Conservation (phyloP, 2,797 vertebrate genomes). For the Loriculus beryllinus region DNA sequence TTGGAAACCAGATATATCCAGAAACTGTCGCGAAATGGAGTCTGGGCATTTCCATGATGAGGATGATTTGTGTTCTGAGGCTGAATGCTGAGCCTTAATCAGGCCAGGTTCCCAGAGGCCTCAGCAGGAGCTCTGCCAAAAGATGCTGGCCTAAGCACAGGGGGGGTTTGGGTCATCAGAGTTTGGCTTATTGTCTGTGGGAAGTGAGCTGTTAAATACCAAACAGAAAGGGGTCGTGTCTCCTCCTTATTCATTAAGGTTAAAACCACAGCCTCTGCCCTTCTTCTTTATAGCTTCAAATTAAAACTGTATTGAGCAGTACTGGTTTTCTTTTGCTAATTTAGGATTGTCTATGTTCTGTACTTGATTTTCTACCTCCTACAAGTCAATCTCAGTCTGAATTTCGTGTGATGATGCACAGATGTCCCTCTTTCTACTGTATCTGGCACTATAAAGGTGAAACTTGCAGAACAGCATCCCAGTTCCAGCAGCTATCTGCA, state of each 20-base stretch:
- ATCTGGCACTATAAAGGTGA: neutral
- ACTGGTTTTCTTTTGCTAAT: neutral
- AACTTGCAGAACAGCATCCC: neutral
- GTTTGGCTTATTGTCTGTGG: conserved; percentile 52
- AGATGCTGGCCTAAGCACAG: conserved; percentile 58
- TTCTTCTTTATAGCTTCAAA: conserved; percentile 2
- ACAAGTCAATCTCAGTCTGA: neutral
- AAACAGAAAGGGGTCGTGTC: conserved; percentile 59
- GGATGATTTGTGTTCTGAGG: conserved; percentile 34
- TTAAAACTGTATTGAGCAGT: conserved; percentile 11
- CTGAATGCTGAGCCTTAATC: conserved; percentile 47
- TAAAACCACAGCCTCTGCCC: conserved; percentile 29
- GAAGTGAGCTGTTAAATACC: conserved; percentile 62
- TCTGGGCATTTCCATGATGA: conserved; percentile 6
- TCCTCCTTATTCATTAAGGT: conserved; percentile 44
- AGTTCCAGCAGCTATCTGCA: neutral
- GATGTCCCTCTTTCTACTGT: neutral
- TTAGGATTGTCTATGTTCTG: neutral
- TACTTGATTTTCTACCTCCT: neutral
- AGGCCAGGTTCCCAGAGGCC: conserved; percentile 56
- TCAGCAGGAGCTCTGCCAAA: conserved; percentile 59
- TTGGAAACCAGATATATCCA: neutral
- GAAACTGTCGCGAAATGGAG: conserved; percentile 4
- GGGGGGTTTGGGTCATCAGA: conserved; percentile 57
- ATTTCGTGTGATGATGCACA: neutral